Conservation (phyloP, 2,797 vertebrate genomes). For the Sebastes dallii region DNA sequence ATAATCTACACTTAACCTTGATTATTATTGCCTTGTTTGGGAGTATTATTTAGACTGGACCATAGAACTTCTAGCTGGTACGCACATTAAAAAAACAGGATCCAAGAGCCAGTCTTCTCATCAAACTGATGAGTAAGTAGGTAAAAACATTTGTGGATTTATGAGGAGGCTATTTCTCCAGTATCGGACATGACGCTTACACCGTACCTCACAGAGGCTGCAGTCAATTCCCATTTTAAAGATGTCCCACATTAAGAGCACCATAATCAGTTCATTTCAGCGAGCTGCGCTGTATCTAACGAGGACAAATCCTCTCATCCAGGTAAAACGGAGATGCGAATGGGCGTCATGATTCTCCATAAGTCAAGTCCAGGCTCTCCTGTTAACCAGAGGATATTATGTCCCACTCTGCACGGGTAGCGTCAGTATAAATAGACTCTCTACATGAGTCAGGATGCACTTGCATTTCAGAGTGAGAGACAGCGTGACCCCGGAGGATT, state of each 20-base stretch:
- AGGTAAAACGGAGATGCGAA: slow-evolving; percentile 15
- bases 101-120: neutral
- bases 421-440: slow-evolving; percentile 51
- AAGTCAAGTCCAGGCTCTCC: slow-evolving; percentile 14
- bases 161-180: neutral
- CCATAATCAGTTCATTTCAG: slow-evolving; percentile 21
- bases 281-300: slow-evolving; percentile 2
- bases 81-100: too few species aligned
- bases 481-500: slow-evolving; percentile 35
- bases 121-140: neutral
- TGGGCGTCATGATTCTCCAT: slow-evolving; percentile 15
- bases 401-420: slow-evolving; percentile 21
- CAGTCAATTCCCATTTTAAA: neutral
- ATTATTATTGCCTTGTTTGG: too few species aligned
- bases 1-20: too few species aligned
- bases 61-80: too few species aligned
- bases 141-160: neutral
- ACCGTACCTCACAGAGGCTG: neutral
- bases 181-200: neutral
- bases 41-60: too few species aligned
- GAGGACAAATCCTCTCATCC: slow-evolving; percentile 34
- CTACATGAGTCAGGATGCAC: slow-evolving; percentile 55
- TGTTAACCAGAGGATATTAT: slow-evolving; percentile 49
- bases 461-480: slow-evolving; percentile 40
- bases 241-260: neutral